Percentiles rank a stretch among this genome's conserved stretches.
Conservation (phyloP, 2,888 invertebrate genomes). For the Mythimna vitellina region DNA sequence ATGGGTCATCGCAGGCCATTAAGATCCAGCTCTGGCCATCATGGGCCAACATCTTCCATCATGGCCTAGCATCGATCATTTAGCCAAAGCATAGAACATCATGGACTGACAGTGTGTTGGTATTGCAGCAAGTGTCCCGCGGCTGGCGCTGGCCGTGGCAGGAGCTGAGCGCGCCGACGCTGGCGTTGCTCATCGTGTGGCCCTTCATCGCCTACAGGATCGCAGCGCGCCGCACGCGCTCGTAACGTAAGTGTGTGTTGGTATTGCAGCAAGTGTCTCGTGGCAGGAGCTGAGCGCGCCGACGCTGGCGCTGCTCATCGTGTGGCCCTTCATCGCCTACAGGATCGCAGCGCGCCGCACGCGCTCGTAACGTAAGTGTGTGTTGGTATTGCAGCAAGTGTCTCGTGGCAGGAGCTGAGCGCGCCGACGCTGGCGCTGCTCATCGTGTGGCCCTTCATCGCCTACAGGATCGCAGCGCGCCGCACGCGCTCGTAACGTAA, state of each 20-base stretch:
- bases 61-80: not conserved
- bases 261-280: slow-evolving; percentile 52
- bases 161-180: slow-evolving; percentile 89
- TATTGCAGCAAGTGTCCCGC: slow-evolving; percentile 54
- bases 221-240: slow-evolving; percentile 64
- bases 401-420: slow-evolving; percentile 89
- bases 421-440: slow-evolving; percentile 90
- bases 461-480: slow-evolving; percentile 79
- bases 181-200: slow-evolving; percentile 92
- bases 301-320: slow-evolving; percentile 90
- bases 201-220: slow-evolving; percentile 91
- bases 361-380: slow-evolving; percentile 14
- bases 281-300: slow-evolving; percentile 90
- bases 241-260: slow-evolving; percentile 6
- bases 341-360: slow-evolving; percentile 72
- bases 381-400: too few relatives aligned
- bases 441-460: slow-evolving; percentile 92
- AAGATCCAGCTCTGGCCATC: not conserved
- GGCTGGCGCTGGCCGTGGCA: slow-evolving; percentile 91
- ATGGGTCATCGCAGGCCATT: not conserved
- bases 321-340: slow-evolving; percentile 93
- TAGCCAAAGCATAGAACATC: not conserved
- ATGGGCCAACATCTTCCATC: too few relatives aligned
- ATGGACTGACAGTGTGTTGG: too few relatives aligned
- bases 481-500: slow-evolving; percentile 39